Evolutionary conservation across 1,140 invertebrate genomes (phyloP), one percentile per base, ranked within the genome.

Genomic region (Vanessa atalanta): DNA sequence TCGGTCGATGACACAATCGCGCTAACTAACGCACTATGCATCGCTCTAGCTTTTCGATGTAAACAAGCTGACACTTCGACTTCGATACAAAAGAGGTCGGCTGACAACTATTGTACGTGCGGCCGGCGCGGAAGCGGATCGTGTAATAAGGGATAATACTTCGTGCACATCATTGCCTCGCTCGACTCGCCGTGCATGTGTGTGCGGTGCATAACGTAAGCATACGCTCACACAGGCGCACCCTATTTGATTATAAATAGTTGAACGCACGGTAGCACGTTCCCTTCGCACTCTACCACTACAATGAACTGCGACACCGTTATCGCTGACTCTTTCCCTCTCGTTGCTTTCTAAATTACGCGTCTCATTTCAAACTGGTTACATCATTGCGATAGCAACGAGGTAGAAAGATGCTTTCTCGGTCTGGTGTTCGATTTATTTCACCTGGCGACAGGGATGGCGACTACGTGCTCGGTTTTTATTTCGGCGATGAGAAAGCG

Each of bases 131-230:
- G 88, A 90, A 90, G 88, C 89, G 80, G 85, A 89, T 89, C 88
- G 85, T 90, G 89, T 92, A 91, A 92, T 92, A 90, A 90, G 88
- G 90, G 90, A 92, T 92, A 90, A 92, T 87, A 89, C 90, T 88
- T 86, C 87, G 90, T 90, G 89, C 89, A 90, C 90, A 91, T 92
- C 89, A 92, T 88, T 90, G 89, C 90, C 84, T 90, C 85, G 89
- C 79, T 85, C 83, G 82, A 74, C 83, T 83, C 80, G 57, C 66
- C 77, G 47, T 75, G 57, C 67, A 47, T 85, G 88, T 90, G 81
- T 85, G 85, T 83, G 88, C 81, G 86, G 88, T 91, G 91, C 88
- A 91, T 91, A 89, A 86, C 79, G 88, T 91, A 81, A 83, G 76
- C 79, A 90, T 78, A 85, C 87, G 72, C 84, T 83, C 89, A 92